These are phyloP conservation scores for Drosophila longiperda DNA, from an alignment of 2,888 invertebrate genomes.

Conservation along the genomic window DNA sequence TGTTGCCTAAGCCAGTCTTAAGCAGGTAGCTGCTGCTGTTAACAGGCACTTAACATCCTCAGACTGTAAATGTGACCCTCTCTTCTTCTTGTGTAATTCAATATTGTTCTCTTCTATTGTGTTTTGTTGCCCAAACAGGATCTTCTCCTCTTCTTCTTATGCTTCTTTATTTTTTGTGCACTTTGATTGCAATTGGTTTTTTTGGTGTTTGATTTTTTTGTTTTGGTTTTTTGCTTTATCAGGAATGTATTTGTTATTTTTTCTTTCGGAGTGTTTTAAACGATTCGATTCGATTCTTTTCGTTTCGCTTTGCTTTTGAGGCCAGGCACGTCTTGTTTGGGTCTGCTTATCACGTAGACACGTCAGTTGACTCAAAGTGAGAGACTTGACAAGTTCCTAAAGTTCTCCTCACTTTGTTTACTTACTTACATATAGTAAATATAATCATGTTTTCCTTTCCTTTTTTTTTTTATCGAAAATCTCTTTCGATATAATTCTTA, in stretches of 20 bases:
- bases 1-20: slow-evolving; percentile 6
- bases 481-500: slow-evolving; percentile 13
- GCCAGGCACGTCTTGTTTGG: slow-evolving; percentile 63
- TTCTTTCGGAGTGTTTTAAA: slow-evolving; percentile 5
- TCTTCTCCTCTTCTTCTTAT: slow-evolving; percentile 36
- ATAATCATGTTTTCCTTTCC: slow-evolving; percentile 10
- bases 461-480: not conserved
- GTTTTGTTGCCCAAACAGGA: slow-evolving; percentile 61
- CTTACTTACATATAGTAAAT: slow-evolving; percentile 12
- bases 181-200: slow-evolving; percentile 56
- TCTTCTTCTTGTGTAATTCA: slow-evolving; percentile 62
- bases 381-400: slow-evolving; percentile 22
- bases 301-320: slow-evolving; percentile 28
- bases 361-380: slow-evolving; percentile 11
- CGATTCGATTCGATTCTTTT: not conserved
- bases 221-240: slow-evolving; percentile 48
- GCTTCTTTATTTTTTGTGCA: slow-evolving; percentile 16
- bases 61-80: slow-evolving; percentile 40
- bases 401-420: slow-evolving; percentile 11
- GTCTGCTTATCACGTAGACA: slow-evolving; percentile 71
- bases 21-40: slow-evolving; percentile 44
- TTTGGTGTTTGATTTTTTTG: slow-evolving; percentile 28
- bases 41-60: slow-evolving; percentile 23
- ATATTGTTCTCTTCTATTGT: slow-evolving; percentile 56
- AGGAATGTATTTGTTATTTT: slow-evolving; percentile 42